Evolutionary conservation across 2,113 vertebrate genomes (phyloP).

Genomic region (Callithrix jacchus): DNA sequence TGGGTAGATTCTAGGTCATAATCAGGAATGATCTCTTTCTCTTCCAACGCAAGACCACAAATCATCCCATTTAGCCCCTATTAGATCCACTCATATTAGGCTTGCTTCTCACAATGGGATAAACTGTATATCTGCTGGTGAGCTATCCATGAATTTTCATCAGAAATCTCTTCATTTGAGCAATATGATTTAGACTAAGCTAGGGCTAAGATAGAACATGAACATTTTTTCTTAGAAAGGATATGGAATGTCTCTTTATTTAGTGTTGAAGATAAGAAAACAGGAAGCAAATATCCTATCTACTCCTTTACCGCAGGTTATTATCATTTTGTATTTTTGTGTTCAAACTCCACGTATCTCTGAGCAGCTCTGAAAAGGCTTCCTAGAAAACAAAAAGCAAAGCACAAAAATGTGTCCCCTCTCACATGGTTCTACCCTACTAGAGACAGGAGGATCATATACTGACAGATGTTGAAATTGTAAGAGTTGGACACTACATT

Average conservation of each 20-base stretch:
- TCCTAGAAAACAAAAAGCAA: conserved; percentile 60
- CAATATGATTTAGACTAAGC: not conserved
- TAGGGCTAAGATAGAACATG: not conserved
- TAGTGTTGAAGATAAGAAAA: conserved; percentile 49
- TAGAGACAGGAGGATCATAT: not conserved
- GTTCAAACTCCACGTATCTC: conserved; percentile 54
- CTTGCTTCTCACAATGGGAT: not conserved
- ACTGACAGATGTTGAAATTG: not conserved
- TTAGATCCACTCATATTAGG: not conserved
- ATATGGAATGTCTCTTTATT: conserved; percentile 11
- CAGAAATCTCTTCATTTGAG: not conserved
- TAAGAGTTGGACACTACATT: not conserved
- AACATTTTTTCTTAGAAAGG: conserved; percentile 62
- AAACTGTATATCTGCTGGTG: not conserved
- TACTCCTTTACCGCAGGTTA: conserved; percentile 62
- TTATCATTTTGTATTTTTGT: conserved; percentile 67
- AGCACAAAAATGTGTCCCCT: not conserved
- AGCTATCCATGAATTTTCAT: not conserved
- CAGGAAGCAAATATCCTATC: conserved; percentile 61
- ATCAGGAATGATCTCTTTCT: not conserved
- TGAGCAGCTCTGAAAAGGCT: conserved; percentile 41
- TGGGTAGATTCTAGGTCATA: not conserved
- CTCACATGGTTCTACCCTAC: not conserved
- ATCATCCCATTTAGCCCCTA: not conserved
- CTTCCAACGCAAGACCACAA: not conserved